Evolutionary conservation across 2,113 vertebrate genomes (phyloP).

Genomic region (Noctilio leporinus): DNA sequence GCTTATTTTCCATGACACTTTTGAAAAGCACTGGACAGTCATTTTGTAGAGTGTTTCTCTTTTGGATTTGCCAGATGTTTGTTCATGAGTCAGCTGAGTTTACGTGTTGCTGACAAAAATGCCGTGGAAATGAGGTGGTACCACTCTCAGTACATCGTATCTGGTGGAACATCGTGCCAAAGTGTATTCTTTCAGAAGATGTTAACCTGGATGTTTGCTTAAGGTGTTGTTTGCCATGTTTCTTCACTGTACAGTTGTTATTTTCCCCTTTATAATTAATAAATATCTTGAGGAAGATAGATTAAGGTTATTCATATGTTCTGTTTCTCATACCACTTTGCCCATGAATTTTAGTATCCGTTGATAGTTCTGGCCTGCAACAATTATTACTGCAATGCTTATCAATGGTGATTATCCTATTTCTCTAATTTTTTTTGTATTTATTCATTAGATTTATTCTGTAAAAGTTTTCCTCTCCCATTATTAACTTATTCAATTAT

Average conservation of each 20-base stretch:
- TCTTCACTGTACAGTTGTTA: not conserved
- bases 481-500: not conserved
- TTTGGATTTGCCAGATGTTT: not conserved
- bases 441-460: not conserved
- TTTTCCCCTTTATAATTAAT: not conserved
- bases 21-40: not conserved
- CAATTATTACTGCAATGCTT: not conserved
- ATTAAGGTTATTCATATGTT: not conserved
- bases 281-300: not conserved
- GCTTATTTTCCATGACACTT: not conserved
- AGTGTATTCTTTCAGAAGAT: not conserved
- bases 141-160: not conserved
- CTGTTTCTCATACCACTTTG: not conserved
- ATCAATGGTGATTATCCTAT: not conserved
- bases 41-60: not conserved
- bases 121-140: not conserved
- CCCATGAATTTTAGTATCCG: not conserved
- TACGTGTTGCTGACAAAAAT: not conserved
- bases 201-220: not conserved
- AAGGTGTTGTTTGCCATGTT: not conserved
- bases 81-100: not conserved
- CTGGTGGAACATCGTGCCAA: fast-evolving
- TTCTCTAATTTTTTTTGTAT: not conserved
- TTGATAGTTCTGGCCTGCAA: not conserved
- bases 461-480: not conserved